Percentiles rank a stretch among this genome's conserved stretches.
Conservation (phyloP, 1,140 invertebrate genomes). For the Trichonephila clavata region DNA sequence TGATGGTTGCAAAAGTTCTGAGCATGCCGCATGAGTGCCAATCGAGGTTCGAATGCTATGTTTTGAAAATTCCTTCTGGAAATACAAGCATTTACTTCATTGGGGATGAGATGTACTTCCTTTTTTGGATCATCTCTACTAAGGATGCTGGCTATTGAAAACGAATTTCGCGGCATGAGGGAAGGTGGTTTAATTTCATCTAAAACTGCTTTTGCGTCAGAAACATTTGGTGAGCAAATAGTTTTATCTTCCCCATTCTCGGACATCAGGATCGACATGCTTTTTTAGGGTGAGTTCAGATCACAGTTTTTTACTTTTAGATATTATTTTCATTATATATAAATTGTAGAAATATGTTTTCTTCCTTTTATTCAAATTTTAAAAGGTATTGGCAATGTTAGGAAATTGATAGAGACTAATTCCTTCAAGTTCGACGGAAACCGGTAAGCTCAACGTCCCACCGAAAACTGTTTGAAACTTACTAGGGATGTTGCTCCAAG, state of each 20-base stretch:
- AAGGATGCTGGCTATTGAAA: conserved; percentile 79
- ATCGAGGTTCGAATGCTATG: conserved; percentile 51
- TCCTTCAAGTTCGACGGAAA: neutral
- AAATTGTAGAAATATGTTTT: neutral
- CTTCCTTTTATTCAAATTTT: neutral
- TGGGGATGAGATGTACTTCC: conserved; percentile 9
- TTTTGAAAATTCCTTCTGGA: conserved; percentile 59
- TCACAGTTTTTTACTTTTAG: neutral
- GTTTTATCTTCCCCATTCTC: conserved; percentile 62
- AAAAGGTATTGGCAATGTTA: neutral
- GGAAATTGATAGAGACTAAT: neutral
- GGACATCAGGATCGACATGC: conserved; percentile 64
- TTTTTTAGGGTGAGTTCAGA: neutral
- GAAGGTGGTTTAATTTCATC: conserved; percentile 52
- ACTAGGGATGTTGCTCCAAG: conserved; percentile 37
- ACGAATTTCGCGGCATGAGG: conserved; percentile 55
- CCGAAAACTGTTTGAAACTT: conserved; percentile 65
- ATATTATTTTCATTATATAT: neutral
- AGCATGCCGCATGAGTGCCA: conserved; percentile 48
- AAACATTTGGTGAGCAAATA: conserved; percentile 43
- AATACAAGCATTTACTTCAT: conserved; percentile 51
- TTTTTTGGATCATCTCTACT: conserved; percentile 80
- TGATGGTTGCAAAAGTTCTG: conserved; percentile 65
- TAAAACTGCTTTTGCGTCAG: conserved; percentile 42
- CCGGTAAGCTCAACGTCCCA: conserved; percentile 40